Evolutionary conservation across 2,113 vertebrate species (phyloP).

Genomic region (Felis catus): F.catus_Fca126_mat1.0 CM031424.1:82294001-82294500

Average conservation of each 20-base stretch:
- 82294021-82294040: too few species aligned
- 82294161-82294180: slow-evolving; percentile 3
- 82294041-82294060: too few species aligned
- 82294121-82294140: too few species aligned
- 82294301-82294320: not conserved
- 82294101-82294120: too few species aligned
- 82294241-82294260: not conserved
- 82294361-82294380: slow-evolving; percentile 3
- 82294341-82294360: not conserved
- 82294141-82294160: too few species aligned
- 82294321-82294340: slow-evolving; percentile 6
- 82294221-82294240: not conserved
- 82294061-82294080: too few species aligned
- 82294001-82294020: too few species aligned
- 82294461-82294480: not conserved
- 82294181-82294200: not conserved
- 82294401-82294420: not conserved
- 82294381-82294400: not conserved
- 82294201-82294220: not conserved
- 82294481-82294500: slow-evolving; percentile 21
- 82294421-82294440: slow-evolving; percentile 2
- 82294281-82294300: slow-evolving; percentile 8
- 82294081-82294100: too few species aligned
- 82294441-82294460: not conserved
- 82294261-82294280: not conserved